Evolutionary conservation across 2,113 vertebrate genomes (phyloP).

Genomic region (Sialia sialis): DNA sequence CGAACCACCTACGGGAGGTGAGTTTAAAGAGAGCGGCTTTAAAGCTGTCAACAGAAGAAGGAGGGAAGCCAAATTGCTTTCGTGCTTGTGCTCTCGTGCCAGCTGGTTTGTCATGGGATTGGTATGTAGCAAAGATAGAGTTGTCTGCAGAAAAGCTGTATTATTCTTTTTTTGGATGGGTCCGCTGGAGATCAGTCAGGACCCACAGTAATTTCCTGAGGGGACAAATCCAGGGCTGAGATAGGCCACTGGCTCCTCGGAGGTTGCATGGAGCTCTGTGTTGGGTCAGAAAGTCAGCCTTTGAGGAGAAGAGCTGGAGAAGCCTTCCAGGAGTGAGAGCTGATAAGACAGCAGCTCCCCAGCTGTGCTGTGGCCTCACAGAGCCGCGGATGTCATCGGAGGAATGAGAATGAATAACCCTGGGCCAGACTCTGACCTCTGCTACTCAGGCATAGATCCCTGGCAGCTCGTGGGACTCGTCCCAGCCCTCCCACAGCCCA

Average conservation of each 20-base stretch:
- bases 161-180: conserved; percentile 61
- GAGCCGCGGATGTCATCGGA: background rate
- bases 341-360: conserved; percentile 54
- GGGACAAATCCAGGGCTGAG: conserved; percentile 31
- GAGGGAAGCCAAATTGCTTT: conserved; percentile 68
- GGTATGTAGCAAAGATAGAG: conserved; percentile 72
- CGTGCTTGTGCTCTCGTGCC: conserved; percentile 44
- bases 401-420: conserved; percentile 23
- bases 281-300: conserved; percentile 30
- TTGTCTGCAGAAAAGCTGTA: conserved; percentile 55
- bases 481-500: background rate
- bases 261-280: background rate
- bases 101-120: conserved; percentile 67
- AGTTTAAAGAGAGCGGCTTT: conserved; percentile 72
- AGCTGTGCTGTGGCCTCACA: conserved; percentile 42
- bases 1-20: conserved; percentile 70
- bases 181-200: conserved; percentile 49
- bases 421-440: conserved; percentile 39
- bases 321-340: conserved; percentile 43
- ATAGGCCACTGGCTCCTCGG: conserved; percentile 18
- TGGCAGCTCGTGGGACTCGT: background rate
- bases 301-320: conserved; percentile 39
- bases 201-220: conserved; percentile 43
- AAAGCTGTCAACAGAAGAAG: conserved; percentile 66
- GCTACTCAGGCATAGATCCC: background rate